Conservation (phyloP, 2,113 vertebrate genomes). For the Lophotis ruficrista region DNA sequence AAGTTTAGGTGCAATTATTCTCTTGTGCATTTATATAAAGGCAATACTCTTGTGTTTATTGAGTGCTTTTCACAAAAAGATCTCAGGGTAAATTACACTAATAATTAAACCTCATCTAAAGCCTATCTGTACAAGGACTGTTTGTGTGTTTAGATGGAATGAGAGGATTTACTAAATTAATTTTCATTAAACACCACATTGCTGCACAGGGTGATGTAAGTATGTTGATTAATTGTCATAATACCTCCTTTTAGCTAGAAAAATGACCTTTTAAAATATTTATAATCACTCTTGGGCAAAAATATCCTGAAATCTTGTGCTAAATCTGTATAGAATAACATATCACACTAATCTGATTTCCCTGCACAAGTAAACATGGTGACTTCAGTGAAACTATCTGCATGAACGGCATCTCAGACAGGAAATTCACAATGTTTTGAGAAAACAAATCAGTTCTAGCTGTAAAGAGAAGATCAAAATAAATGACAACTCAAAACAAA, state of each 20-base stretch:
- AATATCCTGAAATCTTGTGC: neutral
- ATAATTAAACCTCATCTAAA: neutral
- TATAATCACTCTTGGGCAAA: neutral
- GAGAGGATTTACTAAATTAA: constrained; percentile 24
- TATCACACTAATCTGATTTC: neutral
- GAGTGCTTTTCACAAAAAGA: neutral
- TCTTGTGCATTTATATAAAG: neutral
- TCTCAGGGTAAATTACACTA: neutral
- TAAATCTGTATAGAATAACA: neutral
- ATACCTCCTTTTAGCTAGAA: neutral
- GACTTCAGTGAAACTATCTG: neutral
- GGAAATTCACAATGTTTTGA: neutral
- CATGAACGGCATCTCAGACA: neutral
- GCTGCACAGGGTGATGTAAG: neutral
- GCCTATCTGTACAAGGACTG: neutral
- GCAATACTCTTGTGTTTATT: neutral
- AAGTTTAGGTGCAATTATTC: neutral
- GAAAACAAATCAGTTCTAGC: neutral
- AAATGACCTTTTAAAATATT: constrained; percentile 47
- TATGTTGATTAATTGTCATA: neutral
- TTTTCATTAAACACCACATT: constrained; percentile 1
- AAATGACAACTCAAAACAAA: neutral
- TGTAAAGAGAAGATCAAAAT: neutral
- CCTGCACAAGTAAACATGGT: neutral
- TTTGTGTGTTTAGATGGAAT: neutral